These are phyloP conservation scores for Mesocricetus auratus DNA, from an alignment of 2,113 vertebrate species.

Conservation along the genomic window DNA sequence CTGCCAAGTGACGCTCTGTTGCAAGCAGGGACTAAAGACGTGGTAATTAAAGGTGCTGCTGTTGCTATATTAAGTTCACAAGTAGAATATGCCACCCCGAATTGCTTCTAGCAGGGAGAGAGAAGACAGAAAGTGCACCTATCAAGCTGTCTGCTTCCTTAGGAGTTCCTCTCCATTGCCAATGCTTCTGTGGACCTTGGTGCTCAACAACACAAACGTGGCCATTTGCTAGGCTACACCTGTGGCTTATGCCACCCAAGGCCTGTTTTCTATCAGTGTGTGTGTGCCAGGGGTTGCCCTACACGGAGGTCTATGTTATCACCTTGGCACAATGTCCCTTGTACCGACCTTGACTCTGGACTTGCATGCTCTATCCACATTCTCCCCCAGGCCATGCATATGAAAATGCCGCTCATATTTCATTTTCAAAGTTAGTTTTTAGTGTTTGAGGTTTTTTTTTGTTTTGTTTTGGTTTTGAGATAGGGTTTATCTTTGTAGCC, in stretches of 20 bases:
- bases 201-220: background rate
- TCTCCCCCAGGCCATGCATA: background rate
- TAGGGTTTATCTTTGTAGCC: background rate
- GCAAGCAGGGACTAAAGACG: background rate
- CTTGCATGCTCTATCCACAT: no score
- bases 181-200: conserved; percentile 21
- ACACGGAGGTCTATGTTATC: background rate
- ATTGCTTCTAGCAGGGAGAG: conserved; percentile 27
- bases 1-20: background rate
- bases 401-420: background rate
- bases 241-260: background rate
- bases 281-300: background rate
- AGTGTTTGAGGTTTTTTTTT: background rate
- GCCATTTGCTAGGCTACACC: background rate
- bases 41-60: conserved; percentile 45
- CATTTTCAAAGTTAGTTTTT: background rate
- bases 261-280: background rate
- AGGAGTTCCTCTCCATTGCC: conserved; percentile 9
- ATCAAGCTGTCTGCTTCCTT: conserved; percentile 13
- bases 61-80: background rate
- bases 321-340: background rate
- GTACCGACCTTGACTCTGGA: background rate
- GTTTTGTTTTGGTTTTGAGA: background rate
- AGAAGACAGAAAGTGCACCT: background rate
- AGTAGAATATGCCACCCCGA: background rate